Conservation (phyloP, 2,797 vertebrate species). For the Otus scops region DNA sequence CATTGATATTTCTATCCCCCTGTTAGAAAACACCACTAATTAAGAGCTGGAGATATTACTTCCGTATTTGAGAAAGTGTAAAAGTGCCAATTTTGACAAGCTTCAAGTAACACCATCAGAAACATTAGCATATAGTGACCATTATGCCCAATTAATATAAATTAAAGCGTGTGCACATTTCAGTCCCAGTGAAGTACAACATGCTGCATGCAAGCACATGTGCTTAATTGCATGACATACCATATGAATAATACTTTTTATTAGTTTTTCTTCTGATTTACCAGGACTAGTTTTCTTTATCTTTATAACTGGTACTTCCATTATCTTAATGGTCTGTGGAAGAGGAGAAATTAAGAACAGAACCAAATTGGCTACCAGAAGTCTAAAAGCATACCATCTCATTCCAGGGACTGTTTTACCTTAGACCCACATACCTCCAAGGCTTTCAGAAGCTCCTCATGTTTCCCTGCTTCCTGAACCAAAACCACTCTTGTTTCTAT, state of each 20-base stretch:
- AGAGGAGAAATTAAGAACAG: conserved; percentile 77
- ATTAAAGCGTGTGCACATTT: background rate
- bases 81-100: background rate
- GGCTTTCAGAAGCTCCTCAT: conserved; percentile 84
- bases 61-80: background rate
- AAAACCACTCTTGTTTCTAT: conserved; percentile 91
- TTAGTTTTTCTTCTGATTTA: conserved; percentile 88
- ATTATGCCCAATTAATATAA: background rate
- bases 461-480: conserved; percentile 84
- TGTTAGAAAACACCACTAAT: background rate
- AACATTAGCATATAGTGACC: background rate
- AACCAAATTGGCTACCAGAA: conserved; percentile 11
- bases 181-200: conserved; percentile 43
- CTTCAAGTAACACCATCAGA: background rate
- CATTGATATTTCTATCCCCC: background rate
- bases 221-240: conserved; percentile 83
- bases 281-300: conserved; percentile 89
- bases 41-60: background rate
- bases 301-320: conserved; percentile 98
- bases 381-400: background rate
- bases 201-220: conserved; percentile 74
- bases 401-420: background rate
- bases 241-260: conserved; percentile 97
- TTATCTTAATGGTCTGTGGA: conserved; percentile 92
- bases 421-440: conserved; percentile 82